Conservation (phyloP, 2,113 vertebrate species). For the Ochotona princeps region DNA sequence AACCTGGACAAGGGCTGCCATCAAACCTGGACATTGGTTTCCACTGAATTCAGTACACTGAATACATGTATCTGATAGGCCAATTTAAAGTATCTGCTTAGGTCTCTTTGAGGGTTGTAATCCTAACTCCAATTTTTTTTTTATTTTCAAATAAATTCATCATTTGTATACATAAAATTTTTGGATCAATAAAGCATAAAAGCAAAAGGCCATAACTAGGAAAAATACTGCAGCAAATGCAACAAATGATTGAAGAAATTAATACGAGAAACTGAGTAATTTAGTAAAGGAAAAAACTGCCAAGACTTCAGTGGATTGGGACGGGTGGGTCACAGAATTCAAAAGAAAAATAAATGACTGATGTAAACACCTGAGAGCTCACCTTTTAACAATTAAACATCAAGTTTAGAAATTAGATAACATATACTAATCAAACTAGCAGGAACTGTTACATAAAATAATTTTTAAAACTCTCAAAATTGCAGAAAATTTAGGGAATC, state of each 20-base stretch:
- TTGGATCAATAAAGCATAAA: slow-evolving; percentile 39
- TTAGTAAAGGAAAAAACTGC: slow-evolving; percentile 5
- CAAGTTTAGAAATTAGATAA: not conserved
- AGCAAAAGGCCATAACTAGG: slow-evolving; percentile 19
- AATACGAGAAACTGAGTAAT: not conserved
- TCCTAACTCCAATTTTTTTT: not conserved
- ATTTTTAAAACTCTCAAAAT: slow-evolving; percentile 6
- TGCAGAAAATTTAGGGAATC: slow-evolving; percentile 12
- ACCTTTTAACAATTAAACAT: not conserved
- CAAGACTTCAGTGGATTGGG: not conserved
- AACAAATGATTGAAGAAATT: not conserved
- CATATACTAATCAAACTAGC: slow-evolving; percentile 38
- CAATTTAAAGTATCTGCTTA: not conserved
- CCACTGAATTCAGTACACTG: not conserved
- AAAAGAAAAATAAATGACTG: not conserved
- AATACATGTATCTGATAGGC: not conserved
- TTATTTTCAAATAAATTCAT: not conserved
- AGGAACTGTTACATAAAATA: slow-evolving; percentile 27
- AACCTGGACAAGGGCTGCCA: not conserved
- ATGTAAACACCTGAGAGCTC: not conserved
- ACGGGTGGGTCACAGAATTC: not conserved
- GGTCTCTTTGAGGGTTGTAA: not conserved
- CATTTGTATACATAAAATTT: not conserved
- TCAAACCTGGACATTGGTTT: not conserved
- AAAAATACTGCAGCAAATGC: slow-evolving; percentile 27